phyloP scores from a whole-genome alignment of 2,113 vertebrate species.

The Emydocephalus ijimae region DNA sequence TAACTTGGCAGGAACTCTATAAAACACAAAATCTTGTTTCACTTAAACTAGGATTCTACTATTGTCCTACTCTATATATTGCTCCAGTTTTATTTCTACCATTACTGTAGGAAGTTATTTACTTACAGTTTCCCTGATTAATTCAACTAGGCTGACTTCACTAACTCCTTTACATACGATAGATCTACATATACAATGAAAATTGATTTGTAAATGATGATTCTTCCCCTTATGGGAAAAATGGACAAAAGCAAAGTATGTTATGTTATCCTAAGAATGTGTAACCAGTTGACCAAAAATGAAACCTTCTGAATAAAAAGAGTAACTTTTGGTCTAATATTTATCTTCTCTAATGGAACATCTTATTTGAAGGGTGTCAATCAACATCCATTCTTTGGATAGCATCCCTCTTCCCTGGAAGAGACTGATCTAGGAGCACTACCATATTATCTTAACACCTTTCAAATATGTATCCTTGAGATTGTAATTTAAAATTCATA shows the following conservation, averaged over 20 bases:
- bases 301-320: background rate
- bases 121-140: background rate
- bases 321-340: background rate
- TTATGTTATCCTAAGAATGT: background rate
- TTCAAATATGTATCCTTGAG: background rate
- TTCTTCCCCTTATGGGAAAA: background rate
- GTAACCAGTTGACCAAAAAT: background rate
- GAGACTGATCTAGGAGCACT: background rate
- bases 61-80: background rate
- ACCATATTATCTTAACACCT: background rate
- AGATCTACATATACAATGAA: background rate
- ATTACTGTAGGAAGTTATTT: background rate
- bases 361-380: background rate
- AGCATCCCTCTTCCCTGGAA: background rate
- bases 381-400: background rate
- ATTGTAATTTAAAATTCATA: background rate
- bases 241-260: background rate
- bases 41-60: background rate
- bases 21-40: background rate
- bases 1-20: background rate
- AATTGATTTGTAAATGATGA: background rate
- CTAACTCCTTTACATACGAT: background rate
- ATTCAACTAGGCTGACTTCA: background rate
- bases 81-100: background rate
- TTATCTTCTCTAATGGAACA: background rate